These are phyloP conservation scores for Gnathonemus echidnorhynchus DNA, from an alignment of 2,113 vertebrate species.

Conservation along the genomic window DNA sequence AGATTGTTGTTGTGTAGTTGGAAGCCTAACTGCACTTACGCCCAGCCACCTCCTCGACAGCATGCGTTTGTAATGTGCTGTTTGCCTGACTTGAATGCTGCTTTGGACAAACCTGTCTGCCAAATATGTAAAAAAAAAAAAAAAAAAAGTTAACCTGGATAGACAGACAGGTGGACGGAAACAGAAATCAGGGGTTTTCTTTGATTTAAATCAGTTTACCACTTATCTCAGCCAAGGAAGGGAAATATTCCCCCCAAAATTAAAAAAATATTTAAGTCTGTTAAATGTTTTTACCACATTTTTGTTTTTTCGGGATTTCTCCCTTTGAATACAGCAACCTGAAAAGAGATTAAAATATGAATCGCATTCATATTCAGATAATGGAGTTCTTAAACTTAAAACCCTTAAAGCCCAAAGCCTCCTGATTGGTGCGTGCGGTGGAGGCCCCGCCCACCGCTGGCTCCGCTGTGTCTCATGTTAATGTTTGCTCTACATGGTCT, in stretches of 20 bases:
- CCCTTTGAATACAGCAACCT: neutral
- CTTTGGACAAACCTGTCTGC: too few species aligned
- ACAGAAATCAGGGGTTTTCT: neutral
- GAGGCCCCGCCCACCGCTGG: conserved; percentile 48
- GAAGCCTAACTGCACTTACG: neutral
- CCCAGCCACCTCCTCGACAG: neutral
- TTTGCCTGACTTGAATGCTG: neutral
- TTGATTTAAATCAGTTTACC: neutral
- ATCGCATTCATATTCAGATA: neutral
- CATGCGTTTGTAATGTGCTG: neutral
- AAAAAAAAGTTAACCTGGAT: neutral
- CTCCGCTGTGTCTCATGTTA: conserved; percentile 94
- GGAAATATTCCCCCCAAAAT: neutral
- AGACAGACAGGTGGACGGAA: neutral
- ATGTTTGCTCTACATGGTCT: conserved; percentile 98
- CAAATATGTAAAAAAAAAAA: neutral
- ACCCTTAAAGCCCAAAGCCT: neutral
- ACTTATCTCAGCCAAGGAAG: neutral
- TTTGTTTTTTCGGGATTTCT: neutral
- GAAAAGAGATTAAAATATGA: neutral
- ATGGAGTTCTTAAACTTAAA: neutral
- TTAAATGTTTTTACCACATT: neutral
- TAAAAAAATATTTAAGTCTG: neutral
- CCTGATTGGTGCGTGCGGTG: conserved; percentile 57
- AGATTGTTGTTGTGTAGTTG: neutral